Evolutionary conservation across 2,113 vertebrate species (phyloP), one percentile per base, ranked within the genome.

Genomic region (Leucopsar rothschildi): DNA sequence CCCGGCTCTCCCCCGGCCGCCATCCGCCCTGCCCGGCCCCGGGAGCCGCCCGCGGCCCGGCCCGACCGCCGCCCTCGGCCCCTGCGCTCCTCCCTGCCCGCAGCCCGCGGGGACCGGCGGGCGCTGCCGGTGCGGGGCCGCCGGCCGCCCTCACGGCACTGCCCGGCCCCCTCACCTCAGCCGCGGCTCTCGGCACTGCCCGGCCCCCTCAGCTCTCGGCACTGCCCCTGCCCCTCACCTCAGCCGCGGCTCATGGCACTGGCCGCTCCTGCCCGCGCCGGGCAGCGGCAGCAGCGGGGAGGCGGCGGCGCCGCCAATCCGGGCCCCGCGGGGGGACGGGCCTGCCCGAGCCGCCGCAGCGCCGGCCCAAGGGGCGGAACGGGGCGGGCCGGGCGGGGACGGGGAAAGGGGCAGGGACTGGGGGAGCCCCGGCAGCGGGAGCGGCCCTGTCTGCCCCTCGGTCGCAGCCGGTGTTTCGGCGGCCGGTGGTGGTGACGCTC

Each of bases 1-100:
- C 35, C 49, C 50, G 11, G 61, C 61, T 82, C 39, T 6, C 28
- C 31, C 33, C n/a, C 28, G 40, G 56, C 73, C 56, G 39, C 92
- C 73, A 83, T 69, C 49, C n/a, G 40, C 70, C 22, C 56, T 13
- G 35, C 50, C 45, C 57, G 42, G 77, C 33, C 49, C 31, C 28
- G 22, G 57, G 56, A 73, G 53, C 28, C 28, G 31, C 81, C 47
- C 20, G 23, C 71, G 95, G 93, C 95, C 95, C 81, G 57, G 63
- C 57, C 77, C 45, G 65, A 39, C 66, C 49, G 49, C 68, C 68
- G 49, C 45, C 33, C 65, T 35, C 44, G 44, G 33, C 44, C 45
- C 31, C 44, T 25, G 33, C 45, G 24, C 33, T 28, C 44, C 24
- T 35, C 45, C 44, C 23, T 45, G 64, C 42, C 64, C 64, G 64